phyloP scores from a whole-genome alignment of 2,113 vertebrate species.

The Mellivora capensis region DNA sequence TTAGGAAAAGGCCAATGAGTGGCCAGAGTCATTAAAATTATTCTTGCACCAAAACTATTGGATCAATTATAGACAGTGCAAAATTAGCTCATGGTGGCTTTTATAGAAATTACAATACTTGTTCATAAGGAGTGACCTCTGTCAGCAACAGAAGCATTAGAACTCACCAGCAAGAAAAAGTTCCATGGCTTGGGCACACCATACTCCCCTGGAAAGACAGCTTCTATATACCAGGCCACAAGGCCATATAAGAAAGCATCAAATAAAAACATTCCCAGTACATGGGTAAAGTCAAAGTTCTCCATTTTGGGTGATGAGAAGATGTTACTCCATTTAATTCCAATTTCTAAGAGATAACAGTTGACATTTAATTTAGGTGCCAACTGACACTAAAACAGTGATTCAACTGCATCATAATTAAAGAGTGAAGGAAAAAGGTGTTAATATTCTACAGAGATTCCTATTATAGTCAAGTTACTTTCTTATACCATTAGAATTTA shows the following conservation, averaged over 20 bases:
- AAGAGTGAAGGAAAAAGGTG: not conserved
- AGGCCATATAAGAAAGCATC: constrained; percentile 89
- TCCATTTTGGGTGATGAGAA: constrained; percentile 87
- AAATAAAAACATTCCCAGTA: constrained; percentile 90
- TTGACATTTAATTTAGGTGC: constrained; percentile 15
- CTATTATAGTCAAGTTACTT: not conserved
- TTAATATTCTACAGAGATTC: not conserved
- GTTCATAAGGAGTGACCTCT: not conserved
- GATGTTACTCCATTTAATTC: constrained; percentile 92
- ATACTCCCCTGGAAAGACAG: constrained; percentile 94
- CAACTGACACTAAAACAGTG: not conserved
- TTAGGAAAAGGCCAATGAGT: not conserved
- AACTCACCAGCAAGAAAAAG: constrained; percentile 93
- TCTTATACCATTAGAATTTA: not conserved
- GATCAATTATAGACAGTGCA: not conserved
- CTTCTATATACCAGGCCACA: constrained; percentile 94
- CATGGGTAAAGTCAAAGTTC: constrained; percentile 90
- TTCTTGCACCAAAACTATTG: not conserved
- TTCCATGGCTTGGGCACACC: constrained; percentile 93
- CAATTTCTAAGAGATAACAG: constrained; percentile 82
- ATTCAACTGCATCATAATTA: not conserved
- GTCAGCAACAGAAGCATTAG: not conserved
- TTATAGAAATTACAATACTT: not conserved
- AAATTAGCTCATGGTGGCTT: not conserved
- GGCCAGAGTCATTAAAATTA: not conserved